phyloP scores from a whole-genome alignment of 2,888 invertebrate species.

The Bombylius discolor region DNA sequence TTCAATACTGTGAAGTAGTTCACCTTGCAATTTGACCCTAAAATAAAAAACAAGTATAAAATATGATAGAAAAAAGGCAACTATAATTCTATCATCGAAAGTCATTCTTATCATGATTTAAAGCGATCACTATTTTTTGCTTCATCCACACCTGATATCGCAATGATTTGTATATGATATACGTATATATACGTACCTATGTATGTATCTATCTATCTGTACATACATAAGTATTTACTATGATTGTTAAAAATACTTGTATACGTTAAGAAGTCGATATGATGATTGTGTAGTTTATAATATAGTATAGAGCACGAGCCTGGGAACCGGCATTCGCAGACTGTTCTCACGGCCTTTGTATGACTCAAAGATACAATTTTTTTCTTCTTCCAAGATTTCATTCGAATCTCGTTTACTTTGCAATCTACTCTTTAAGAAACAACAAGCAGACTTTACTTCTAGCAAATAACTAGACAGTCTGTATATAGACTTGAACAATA shows the following conservation, averaged over 20 bases:
- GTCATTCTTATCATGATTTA: neutral
- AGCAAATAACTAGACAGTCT: too few relatives aligned
- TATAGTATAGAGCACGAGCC: conserved; percentile 16
- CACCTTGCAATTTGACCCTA: neutral
- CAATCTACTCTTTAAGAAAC: neutral
- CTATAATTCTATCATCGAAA: neutral
- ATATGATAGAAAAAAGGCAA: neutral
- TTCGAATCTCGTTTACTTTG: neutral
- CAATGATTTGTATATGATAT: too few relatives aligned
- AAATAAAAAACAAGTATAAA: neutral
- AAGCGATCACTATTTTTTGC: neutral
- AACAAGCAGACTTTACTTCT: too few relatives aligned
- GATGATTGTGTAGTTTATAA: too few relatives aligned
- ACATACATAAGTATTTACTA: too few relatives aligned
- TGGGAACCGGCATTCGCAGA: conserved; percentile 19
- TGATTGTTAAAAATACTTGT: too few relatives aligned
- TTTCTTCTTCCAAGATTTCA: neutral
- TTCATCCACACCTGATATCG: neutral
- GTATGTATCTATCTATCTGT: too few relatives aligned
- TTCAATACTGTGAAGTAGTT: neutral
- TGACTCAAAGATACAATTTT: conserved; percentile 12
- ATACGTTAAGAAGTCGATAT: neutral
- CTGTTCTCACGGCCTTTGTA: conserved; percentile 22
- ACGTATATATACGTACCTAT: too few relatives aligned
- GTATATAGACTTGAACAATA: too few relatives aligned